phyloP scores from a whole-genome alignment of 2,888 invertebrate genomes.

The Phrixothrix hirtus region DNA sequence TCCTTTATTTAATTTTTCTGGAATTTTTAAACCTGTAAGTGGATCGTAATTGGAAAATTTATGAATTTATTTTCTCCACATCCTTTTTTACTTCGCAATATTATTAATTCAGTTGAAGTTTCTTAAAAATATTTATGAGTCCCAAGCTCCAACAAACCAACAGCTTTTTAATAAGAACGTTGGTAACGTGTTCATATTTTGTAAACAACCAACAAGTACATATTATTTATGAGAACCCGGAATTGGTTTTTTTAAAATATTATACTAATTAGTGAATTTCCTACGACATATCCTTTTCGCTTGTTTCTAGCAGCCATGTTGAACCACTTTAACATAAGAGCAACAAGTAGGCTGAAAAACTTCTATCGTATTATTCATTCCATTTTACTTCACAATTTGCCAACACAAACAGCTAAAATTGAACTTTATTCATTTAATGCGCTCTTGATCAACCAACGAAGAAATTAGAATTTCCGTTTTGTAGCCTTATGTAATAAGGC shows the following conservation, averaged over 20 bases:
- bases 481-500: not conserved
- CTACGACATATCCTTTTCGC: too few relatives aligned
- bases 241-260: not conserved
- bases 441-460: conserved; percentile 13
- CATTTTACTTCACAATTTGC: conserved; percentile 25
- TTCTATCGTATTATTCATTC: conserved; percentile 28
- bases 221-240: not conserved
- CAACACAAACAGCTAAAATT: conserved; percentile 18
- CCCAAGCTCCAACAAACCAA: not conserved
- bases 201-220: not conserved
- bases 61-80: conserved; percentile 28
- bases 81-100: conserved; percentile 10
- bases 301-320: conserved; percentile 38
- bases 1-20: conserved; percentile 33
- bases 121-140: not conserved
- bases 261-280: too few relatives aligned
- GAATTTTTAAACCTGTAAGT: conserved; percentile 33
- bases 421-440: conserved; percentile 15
- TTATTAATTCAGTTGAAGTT: conserved; percentile 7
- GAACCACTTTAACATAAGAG: conserved; percentile 30
- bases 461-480: conserved; percentile 22
- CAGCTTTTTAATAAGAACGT: not conserved
- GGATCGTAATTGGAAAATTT: conserved; percentile 38
- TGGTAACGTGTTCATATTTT: not conserved
- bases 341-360: conserved; percentile 39